Evolutionary conservation across 2,888 invertebrate genomes (phyloP).

Genomic region (Phyllotreta cruciferae): DNA sequence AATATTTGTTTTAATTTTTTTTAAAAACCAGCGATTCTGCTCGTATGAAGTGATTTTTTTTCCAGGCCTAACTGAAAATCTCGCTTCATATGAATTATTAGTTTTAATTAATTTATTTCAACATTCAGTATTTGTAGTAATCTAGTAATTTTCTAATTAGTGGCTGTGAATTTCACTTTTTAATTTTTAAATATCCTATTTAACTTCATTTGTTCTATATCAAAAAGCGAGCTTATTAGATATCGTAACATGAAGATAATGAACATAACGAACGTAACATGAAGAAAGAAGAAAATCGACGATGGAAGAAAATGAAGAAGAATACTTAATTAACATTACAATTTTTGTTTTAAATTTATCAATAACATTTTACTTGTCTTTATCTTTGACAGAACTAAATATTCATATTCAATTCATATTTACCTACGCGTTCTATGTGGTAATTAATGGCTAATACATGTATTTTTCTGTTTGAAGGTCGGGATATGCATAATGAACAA

Average conservation of each 20-base stretch:
- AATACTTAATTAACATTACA: background rate
- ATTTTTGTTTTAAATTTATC: background rate
- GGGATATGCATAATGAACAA: constrained; percentile 15
- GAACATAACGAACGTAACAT: too few species aligned
- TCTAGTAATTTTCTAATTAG: background rate
- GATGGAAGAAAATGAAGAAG: background rate
- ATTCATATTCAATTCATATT: background rate
- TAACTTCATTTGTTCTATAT: background rate
- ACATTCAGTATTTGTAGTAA: background rate
- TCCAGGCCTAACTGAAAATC: background rate
- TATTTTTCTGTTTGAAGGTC: constrained; percentile 23
- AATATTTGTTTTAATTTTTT: background rate
- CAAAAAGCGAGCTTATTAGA: background rate
- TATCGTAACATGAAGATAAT: background rate
- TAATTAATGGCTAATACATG: too few species aligned
- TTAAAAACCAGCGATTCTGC: background rate
- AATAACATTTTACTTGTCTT: constrained; percentile 1
- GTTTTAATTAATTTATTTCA: background rate
- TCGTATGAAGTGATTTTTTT: constrained; percentile 7
- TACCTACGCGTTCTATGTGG: too few species aligned
- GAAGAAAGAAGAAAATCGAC: constrained; percentile 4
- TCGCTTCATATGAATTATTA: background rate
- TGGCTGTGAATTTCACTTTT: background rate
- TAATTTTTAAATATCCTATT: constrained; percentile 1
- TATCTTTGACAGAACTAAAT: background rate